Conservation (phyloP, 2,888 invertebrate genomes). For the Ophion slaviceki region DNA sequence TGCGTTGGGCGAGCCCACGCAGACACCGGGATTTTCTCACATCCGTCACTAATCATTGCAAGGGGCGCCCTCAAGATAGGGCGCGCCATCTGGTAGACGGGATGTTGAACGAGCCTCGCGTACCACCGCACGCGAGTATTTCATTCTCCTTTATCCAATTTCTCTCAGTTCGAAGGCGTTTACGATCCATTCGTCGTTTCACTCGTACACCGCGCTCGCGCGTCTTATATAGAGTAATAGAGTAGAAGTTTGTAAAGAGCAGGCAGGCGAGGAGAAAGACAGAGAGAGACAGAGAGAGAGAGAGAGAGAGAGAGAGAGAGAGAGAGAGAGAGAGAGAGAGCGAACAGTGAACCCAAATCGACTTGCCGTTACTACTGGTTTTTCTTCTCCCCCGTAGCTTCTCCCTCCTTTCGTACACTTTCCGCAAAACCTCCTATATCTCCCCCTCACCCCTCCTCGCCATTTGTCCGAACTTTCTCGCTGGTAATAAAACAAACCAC, state of each 20-base stretch:
- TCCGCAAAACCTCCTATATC: slow-evolving; percentile 8
- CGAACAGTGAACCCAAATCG: slow-evolving; percentile 41
- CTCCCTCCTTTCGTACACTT: slow-evolving; percentile 5
- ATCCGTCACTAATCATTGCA: slow-evolving; percentile 40
- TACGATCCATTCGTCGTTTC: slow-evolving; percentile 59
- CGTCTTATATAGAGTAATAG: slow-evolving; percentile 26
- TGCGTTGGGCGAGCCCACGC: slow-evolving; percentile 26
- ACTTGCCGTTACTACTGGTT: slow-evolving; percentile 50
- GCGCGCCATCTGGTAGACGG: slow-evolving; percentile 25
- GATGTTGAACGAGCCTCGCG: slow-evolving; percentile 44
- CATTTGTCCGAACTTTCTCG: slow-evolving; percentile 15
- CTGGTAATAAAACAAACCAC: neutral
- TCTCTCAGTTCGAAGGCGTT: slow-evolving; percentile 51
- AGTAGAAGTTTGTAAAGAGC: slow-evolving; percentile 35
- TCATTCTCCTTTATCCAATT: slow-evolving; percentile 58
- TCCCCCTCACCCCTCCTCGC: neutral
- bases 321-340: too few species aligned
- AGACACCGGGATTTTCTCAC: slow-evolving; percentile 24
- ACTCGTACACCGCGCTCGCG: slow-evolving; percentile 6
- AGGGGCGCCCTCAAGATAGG: neutral
- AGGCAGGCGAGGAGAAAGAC: neutral
- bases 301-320: too few species aligned
- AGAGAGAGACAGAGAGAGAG: too few species aligned
- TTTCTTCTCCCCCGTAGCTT: slow-evolving; percentile 28
- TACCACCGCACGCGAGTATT: slow-evolving; percentile 54